These are phyloP conservation scores for Cinclus cinclus DNA, from an alignment of 2,113 vertebrate genomes.

Conservation along the genomic window DNA sequence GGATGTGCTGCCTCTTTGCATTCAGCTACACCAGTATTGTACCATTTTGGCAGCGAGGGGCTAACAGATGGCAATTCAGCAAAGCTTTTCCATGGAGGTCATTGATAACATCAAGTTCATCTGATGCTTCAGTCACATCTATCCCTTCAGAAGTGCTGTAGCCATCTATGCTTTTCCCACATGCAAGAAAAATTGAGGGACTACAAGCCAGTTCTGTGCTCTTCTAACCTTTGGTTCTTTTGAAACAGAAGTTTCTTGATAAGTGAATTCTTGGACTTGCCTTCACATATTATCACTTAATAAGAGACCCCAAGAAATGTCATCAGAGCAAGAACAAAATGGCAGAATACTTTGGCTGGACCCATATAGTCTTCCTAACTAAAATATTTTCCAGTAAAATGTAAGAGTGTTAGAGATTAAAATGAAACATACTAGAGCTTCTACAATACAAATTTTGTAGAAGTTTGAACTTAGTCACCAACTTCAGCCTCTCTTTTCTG, in stretches of 20 bases:
- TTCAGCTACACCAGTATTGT: background rate
- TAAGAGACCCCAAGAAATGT: background rate
- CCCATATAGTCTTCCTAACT: background rate
- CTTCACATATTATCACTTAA: background rate
- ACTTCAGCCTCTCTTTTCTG: background rate
- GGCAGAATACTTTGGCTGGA: background rate
- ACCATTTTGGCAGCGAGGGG: background rate
- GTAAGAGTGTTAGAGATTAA: background rate
- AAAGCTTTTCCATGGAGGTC: background rate
- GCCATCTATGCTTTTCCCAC: background rate
- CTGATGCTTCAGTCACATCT: background rate
- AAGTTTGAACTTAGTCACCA: background rate
- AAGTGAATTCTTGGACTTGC: background rate
- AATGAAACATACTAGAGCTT: background rate
- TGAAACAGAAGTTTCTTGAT: background rate
- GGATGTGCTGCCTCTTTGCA: background rate
- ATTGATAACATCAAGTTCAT: slow-evolving; percentile 17
- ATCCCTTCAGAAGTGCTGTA: background rate
- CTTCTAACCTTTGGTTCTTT: background rate
- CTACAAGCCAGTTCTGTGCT: background rate
- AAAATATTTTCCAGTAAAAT: background rate
- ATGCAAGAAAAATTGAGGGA: background rate
- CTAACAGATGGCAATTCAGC: slow-evolving; percentile 8
- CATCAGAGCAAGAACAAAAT: background rate
- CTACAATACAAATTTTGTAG: background rate